These are phyloP conservation scores for Drosophila ficusphila DNA, from an alignment of 1,140 invertebrate species.

Conservation along the genomic window DNA sequence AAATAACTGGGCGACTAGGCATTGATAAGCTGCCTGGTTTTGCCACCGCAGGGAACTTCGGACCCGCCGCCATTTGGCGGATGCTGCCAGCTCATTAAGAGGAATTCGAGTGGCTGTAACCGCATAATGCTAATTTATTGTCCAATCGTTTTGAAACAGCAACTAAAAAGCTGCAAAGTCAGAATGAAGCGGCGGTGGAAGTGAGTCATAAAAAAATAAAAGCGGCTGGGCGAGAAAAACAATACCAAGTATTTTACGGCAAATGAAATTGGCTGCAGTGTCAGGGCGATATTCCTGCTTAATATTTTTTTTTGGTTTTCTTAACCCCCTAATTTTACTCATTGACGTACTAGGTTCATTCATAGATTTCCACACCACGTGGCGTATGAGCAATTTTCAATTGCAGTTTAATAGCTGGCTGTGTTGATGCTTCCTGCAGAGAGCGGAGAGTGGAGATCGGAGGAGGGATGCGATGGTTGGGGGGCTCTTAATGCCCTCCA, in stretches of 20 bases:
- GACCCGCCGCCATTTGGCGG: neutral
- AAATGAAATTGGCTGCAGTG: slow-evolving; percentile 47
- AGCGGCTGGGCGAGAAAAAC: neutral
- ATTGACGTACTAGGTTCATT: slow-evolving; percentile 23
- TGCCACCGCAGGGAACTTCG: slow-evolving; percentile 18
- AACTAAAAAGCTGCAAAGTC: slow-evolving; percentile 46
- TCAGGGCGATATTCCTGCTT: neutral
- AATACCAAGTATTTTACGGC: slow-evolving; percentile 45
- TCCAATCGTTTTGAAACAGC: slow-evolving; percentile 74
- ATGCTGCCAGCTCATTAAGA: slow-evolving; percentile 50
- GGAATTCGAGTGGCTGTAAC: slow-evolving; percentile 32
- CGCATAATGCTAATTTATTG: slow-evolving; percentile 76
- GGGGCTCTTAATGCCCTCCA: slow-evolving; percentile 68
- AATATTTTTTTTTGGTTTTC: neutral
- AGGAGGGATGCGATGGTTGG: neutral
- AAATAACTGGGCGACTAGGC: neutral
- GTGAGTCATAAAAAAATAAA: slow-evolving; percentile 52
- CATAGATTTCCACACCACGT: slow-evolving; percentile 22
- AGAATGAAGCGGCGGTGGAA: slow-evolving; percentile 2
- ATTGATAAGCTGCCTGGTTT: slow-evolving; percentile 7
- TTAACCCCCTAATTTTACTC: slow-evolving; percentile 2
- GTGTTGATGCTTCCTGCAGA: slow-evolving; percentile 1
- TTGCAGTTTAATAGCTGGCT: slow-evolving; percentile 20
- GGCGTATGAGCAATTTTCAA: slow-evolving; percentile 43
- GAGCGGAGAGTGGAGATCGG: neutral